phyloP scores from a whole-genome alignment of 2,797 vertebrate species.

The Mormyrops boulengeri region DNA sequence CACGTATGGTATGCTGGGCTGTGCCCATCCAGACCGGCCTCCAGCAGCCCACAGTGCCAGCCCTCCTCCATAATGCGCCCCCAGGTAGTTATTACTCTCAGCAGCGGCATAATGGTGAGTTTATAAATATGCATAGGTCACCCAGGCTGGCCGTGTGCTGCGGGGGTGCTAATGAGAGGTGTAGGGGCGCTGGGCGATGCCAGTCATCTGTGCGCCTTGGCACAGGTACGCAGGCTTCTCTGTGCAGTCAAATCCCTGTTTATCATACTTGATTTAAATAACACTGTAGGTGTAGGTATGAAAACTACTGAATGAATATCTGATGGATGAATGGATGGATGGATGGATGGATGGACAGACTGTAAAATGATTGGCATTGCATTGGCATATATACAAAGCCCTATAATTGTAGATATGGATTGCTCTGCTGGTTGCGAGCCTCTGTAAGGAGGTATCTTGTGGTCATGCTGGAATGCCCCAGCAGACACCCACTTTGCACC shows the following conservation, averaged over 20 bases:
- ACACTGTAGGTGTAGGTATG: not conserved
- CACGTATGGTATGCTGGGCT: slow-evolving; percentile 32
- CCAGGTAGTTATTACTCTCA: slow-evolving; percentile 62
- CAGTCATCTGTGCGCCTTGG: not conserved
- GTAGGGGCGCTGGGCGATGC: slow-evolving; percentile 11
- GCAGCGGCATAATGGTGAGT: slow-evolving; percentile 63
- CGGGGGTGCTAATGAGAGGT: slow-evolving; percentile 48
- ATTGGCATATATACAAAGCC: not conserved
- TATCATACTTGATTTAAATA: not conserved
- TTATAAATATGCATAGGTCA: slow-evolving; percentile 66
- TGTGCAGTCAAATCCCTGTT: not conserved
- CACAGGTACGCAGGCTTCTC: not conserved
- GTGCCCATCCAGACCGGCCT: slow-evolving; percentile 40
- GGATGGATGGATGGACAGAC: not conserved
- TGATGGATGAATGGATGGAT: not conserved
- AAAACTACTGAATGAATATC: not conserved
- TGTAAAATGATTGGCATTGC: not conserved
- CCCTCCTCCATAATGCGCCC: slow-evolving; percentile 57
- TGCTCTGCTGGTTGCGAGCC: not conserved
- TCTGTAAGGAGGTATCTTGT: not conserved
- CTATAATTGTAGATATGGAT: not conserved
- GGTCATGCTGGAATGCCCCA: not conserved
- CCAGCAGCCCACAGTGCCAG: slow-evolving; percentile 40
- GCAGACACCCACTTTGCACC: not conserved
- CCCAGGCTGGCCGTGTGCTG: slow-evolving; percentile 50